Evolutionary conservation across 1,140 invertebrate genomes (phyloP).

Genomic region (Bombus balteatus): DNA sequence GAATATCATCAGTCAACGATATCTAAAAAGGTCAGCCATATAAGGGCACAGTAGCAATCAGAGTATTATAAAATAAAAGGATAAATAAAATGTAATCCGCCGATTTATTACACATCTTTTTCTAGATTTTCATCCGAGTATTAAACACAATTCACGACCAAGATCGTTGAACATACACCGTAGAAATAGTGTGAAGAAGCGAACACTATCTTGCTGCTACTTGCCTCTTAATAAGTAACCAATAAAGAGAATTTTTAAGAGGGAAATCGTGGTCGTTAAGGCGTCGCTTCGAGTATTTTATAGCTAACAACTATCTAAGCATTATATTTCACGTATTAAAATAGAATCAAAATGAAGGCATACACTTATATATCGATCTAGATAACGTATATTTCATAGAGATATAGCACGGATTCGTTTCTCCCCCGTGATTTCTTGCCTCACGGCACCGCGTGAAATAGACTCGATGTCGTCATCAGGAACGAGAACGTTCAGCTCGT

Average conservation of each 20-base stretch:
- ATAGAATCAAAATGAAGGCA: constrained; percentile 38
- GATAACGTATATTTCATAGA: constrained; percentile 44
- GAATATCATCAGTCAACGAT: too few relatives aligned
- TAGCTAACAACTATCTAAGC: constrained; percentile 24
- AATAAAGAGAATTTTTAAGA: neutral
- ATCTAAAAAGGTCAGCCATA: neutral
- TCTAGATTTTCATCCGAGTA: neutral
- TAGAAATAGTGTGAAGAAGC: neutral
- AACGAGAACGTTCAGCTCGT: constrained; percentile 23
- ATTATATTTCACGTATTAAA: constrained; percentile 58
- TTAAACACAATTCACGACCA: neutral
- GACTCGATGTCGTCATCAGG: constrained; percentile 29
- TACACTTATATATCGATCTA: constrained; percentile 6
- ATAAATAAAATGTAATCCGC: neutral
- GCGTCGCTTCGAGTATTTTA: constrained; percentile 8
- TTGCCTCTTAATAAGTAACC: neutral
- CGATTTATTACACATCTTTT: neutral
- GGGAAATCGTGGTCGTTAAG: neutral
- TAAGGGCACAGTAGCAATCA: neutral
- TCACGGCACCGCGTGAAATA: constrained; percentile 54
- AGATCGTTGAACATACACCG: neutral
- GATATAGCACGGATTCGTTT: constrained; percentile 22
- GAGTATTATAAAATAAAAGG: neutral
- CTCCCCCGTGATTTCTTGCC: constrained; percentile 53
- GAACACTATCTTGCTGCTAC: neutral